Conservation (phyloP, 1,140 invertebrate genomes). For the Drosophila jambulina region DNA sequence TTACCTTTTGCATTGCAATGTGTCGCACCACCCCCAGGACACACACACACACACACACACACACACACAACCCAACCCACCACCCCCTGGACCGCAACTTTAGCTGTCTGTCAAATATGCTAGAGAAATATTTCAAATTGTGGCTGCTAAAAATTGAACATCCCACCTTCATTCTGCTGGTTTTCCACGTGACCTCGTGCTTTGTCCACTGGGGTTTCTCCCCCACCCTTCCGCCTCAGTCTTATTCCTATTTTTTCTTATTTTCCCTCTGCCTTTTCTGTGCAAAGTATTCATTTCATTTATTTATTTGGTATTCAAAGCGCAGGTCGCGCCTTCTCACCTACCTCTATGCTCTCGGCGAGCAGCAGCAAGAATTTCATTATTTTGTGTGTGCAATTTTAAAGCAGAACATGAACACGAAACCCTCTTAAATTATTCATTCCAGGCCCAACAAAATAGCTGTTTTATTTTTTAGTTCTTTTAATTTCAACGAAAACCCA, state of each 20-base stretch:
- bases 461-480: conserved; percentile 23
- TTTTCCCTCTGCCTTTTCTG: background rate
- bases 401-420: conserved; percentile 51
- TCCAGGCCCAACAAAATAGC: conserved; percentile 1
- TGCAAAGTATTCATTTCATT: conserved; percentile 74
- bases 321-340: conserved; percentile 52
- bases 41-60: background rate
- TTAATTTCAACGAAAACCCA: conserved; percentile 22
- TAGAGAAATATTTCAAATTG: conserved; percentile 82
- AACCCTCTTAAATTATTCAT: conserved; percentile 67
- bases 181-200: conserved; percentile 29
- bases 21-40: conserved; percentile 33
- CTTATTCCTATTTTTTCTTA: background rate
- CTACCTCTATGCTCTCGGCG: conserved; percentile 6
- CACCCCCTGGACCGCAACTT: conserved; percentile 61
- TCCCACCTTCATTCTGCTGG: conserved; percentile 29
- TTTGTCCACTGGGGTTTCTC: conserved; percentile 38
- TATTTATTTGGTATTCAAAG: conserved; percentile 83
- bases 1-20: conserved; percentile 67
- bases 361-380: conserved; percentile 69
- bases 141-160: conserved; percentile 82
- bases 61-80: background rate
- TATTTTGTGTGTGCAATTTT: conserved; percentile 66
- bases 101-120: conserved; percentile 81
- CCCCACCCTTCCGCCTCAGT: background rate